Conservation (phyloP, 2,888 invertebrate genomes). For the Andricus quercusramuli region DNA sequence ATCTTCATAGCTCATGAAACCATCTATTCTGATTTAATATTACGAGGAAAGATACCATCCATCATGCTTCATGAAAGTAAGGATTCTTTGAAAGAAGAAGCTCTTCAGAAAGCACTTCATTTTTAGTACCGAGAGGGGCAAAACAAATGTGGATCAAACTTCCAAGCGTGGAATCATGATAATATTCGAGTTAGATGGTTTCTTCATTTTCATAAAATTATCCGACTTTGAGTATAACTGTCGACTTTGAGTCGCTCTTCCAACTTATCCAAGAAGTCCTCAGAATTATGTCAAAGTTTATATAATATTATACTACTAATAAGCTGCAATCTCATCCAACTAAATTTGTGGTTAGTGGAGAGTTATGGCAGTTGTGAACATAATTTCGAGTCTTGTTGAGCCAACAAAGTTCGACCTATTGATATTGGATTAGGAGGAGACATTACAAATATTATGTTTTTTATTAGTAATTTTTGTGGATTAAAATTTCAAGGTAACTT, state of each 20-base stretch:
- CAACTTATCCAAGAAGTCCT: not conserved
- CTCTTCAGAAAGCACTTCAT: not conserved
- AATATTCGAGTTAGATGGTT: not conserved
- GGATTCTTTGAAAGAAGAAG: slow-evolving; percentile 9
- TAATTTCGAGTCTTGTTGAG: too few species aligned
- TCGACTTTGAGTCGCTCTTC: not conserved
- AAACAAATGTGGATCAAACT: not conserved
- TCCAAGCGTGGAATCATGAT: not conserved
- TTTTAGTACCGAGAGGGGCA: not conserved
- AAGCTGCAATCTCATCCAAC: not conserved
- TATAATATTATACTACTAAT: not conserved
- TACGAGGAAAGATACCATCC: slow-evolving; percentile 3
- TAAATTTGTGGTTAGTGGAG: not conserved
- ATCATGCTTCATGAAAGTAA: slow-evolving; percentile 14
- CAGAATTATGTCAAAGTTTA: not conserved
- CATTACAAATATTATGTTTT: too few species aligned
- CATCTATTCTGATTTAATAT: slow-evolving; percentile 36
- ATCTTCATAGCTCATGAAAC: slow-evolving; percentile 4
- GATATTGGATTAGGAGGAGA: too few species aligned
- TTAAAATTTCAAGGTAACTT: too few species aligned
- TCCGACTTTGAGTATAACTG: not conserved
- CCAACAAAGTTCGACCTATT: too few species aligned
- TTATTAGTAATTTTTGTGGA: too few species aligned
- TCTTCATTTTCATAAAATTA: not conserved
- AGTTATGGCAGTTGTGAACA: too few species aligned